Conservation (phyloP, 1,140 invertebrate species). For the Philotrypesis tridentata region DNA sequence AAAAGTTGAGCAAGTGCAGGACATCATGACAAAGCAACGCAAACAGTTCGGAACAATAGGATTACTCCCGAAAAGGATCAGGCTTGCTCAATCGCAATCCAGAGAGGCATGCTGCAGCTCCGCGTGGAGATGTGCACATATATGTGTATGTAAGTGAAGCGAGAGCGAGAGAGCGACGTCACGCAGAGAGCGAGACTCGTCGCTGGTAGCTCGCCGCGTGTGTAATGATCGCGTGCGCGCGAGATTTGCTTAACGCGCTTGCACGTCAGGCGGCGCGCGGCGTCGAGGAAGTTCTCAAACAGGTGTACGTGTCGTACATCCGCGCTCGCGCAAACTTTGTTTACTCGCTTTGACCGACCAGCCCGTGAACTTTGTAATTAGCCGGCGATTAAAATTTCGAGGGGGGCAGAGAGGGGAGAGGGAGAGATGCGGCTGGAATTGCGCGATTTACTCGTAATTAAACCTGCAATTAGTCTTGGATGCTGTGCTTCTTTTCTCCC, state of each 20-base stretch:
- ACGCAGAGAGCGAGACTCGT: not conserved
- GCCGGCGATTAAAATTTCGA: slow-evolving; percentile 4
- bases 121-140: no score
- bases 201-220: not conserved
- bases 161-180: not conserved
- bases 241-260: not conserved
- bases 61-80: not conserved
- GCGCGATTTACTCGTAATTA: slow-evolving; percentile 2
- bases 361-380: slow-evolving; percentile 14
- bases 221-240: not conserved
- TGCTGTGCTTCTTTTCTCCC: not conserved
- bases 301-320: slow-evolving; percentile 2
- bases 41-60: not conserved
- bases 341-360: not conserved
- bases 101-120: no score
- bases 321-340: not conserved
- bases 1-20: not conserved
- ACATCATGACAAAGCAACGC: not conserved
- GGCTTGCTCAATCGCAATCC: not conserved
- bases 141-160: no score
- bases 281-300: not conserved
- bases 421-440: slow-evolving; percentile 2
- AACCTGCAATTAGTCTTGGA: slow-evolving; percentile 1
- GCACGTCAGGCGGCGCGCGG: not conserved
- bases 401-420: no score